phyloP scores from a whole-genome alignment of 23 tunicate genomes.

The Halocynthia roretzi region DNA sequence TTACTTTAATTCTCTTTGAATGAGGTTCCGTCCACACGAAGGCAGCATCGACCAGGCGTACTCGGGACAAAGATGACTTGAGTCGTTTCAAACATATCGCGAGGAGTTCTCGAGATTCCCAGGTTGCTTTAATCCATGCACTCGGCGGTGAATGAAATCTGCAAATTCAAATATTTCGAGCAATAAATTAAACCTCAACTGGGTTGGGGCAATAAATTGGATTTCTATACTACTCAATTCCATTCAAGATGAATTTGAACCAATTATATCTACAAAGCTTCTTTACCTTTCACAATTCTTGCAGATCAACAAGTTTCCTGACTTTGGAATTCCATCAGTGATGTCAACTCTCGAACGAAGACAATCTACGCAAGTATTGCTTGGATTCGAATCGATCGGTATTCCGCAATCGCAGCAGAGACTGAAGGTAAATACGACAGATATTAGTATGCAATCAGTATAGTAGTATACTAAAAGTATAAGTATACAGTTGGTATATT shows the following conservation, averaged over 20 bases:
- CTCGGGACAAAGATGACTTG: slow-evolving; percentile 62
- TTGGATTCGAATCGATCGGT: slow-evolving; percentile 79
- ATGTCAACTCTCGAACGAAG: slow-evolving; percentile 85
- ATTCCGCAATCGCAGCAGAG: slow-evolving; percentile 90
- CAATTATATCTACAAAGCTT: too few species aligned
- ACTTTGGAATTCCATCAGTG: slow-evolving; percentile 93
- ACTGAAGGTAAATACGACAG: neutral
- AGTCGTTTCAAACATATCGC: slow-evolving; percentile 74
- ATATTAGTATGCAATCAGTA: too few species aligned
- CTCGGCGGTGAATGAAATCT: slow-evolving; percentile 82
- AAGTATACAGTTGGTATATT: too few species aligned
- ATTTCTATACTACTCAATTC: neutral
- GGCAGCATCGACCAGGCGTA: slow-evolving; percentile 77
- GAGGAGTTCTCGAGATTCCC: slow-evolving; percentile 86
- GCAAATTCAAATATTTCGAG: neutral
- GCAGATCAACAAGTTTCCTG: slow-evolving; percentile 61
- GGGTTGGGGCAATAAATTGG: too few species aligned
- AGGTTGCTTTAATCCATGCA: slow-evolving; percentile 76
- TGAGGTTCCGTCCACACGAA: slow-evolving; percentile 99
- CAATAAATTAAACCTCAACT: neutral
- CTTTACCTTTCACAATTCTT: slow-evolving; percentile 79
- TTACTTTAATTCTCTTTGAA: slow-evolving; percentile 87
- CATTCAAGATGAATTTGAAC: too few species aligned
- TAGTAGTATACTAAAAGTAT: too few species aligned
- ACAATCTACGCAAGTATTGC: slow-evolving; percentile 93